Evolutionary conservation across 2,888 invertebrate genomes (phyloP).

Genomic region (Brachypalpus laphriformis): DNA sequence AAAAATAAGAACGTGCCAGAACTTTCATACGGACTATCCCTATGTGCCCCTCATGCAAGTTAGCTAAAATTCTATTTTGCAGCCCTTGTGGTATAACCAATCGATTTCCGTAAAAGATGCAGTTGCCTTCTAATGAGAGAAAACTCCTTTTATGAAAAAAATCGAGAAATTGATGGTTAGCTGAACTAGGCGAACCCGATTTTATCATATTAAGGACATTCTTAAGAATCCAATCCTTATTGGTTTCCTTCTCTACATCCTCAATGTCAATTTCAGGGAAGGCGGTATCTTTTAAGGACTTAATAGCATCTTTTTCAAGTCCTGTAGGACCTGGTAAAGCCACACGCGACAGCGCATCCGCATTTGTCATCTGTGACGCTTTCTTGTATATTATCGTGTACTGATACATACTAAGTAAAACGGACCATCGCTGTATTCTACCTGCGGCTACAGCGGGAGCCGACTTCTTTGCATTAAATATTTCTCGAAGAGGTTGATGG

Average conservation of each 20-base stretch:
- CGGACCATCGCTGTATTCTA: neutral
- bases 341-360: too few species aligned
- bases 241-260: neutral
- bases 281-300: too few species aligned
- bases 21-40: slow-evolving; percentile 77
- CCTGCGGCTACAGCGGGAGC: slow-evolving; percentile 10
- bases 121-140: too few species aligned
- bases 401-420: too few species aligned
- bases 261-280: too few species aligned
- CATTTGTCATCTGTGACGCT: too few species aligned
- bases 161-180: neutral
- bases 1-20: slow-evolving; percentile 75
- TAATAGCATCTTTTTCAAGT: too few species aligned
- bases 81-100: slow-evolving; percentile 63
- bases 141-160: too few species aligned
- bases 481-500: slow-evolving; percentile 47
- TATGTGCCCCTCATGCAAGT: slow-evolving; percentile 75
- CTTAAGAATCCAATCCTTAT: slow-evolving; percentile 2
- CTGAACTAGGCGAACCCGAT: too few species aligned
- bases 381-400: too few species aligned
- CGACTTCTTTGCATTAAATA: slow-evolving; percentile 44
- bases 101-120: slow-evolving; percentile 26
- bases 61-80: slow-evolving; percentile 12
- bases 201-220: slow-evolving; percentile 4
- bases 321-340: too few species aligned